Evolutionary conservation across 2,888 invertebrate species (phyloP), one percentile per base, ranked within the genome.

Genomic region (Pantelozetes paolii): DNA sequence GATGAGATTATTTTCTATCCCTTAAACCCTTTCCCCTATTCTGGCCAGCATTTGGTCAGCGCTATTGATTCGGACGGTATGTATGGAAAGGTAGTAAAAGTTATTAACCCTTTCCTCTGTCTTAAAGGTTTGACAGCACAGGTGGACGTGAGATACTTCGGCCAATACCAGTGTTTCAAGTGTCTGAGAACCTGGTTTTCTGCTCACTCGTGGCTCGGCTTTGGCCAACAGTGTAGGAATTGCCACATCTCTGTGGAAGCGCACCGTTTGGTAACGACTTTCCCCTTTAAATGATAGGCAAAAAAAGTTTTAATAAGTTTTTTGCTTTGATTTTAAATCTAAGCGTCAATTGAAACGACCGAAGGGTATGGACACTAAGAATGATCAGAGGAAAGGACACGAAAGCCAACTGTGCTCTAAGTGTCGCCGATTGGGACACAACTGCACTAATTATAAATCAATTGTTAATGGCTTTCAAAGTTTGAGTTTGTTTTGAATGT

Each of bases 151-250:
- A 13, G n/a, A 5, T 50, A 50, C 18, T 50, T 50, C 50, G 50
- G 50, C 5, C 50, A 50, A 50, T 50, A 50, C 50, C 50, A 50
- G 50, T 50, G 50, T n/a, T 50, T 50, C n/a, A 13, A n/a, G n/a
- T 50, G 50, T 50, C 50, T 50, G 50, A 50, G 50, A n/a, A 50
- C 50, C 6, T 50, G 50, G 50, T 50, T 50, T 18, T 50, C 50
- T 5, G 50, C 50, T 18, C 50, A 50, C 20, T 8, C 50, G 11
- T 50, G 50, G 50, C 9, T 50, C 11, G 50, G 50, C 18, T 50
- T 13, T 18, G 50, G 11, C 9, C 50, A 50, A 18, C 50, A 50
- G 50, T 50, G 50, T 18, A 50, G 15, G 18, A 50, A 50, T 13
- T 50, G 50, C 18, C 15, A 50, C 8, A 50, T 18, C 6, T 13